Percentiles rank a stretch among this genome's conserved stretches.
Evolutionary conservation across 2,113 vertebrate genomes (phyloP).

Genomic region (Ptilorrhoa leucosticta): DNA sequence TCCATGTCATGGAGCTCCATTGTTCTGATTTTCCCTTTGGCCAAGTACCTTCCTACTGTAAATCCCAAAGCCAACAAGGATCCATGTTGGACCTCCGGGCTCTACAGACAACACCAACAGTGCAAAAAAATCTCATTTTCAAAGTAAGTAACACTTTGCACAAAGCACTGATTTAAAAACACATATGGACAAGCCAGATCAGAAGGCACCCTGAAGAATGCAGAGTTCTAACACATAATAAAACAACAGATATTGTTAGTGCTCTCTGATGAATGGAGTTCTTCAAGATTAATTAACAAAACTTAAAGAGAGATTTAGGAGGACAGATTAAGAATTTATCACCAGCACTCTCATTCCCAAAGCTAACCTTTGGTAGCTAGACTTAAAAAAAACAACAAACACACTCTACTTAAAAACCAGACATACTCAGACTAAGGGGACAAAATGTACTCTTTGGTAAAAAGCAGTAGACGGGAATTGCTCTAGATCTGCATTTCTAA

Average conservation of each 20-base stretch:
- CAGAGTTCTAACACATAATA: neutral
- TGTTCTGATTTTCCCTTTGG: conserved; percentile 73
- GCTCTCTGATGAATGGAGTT: neutral
- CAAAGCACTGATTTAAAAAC: neutral
- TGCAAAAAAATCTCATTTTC: conserved; percentile 27
- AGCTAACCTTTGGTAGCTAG: neutral
- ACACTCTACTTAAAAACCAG: neutral
- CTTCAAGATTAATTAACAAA: neutral
- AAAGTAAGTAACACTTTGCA: neutral
- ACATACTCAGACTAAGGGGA: neutral
- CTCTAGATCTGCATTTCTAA: neutral
- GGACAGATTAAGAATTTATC: neutral
- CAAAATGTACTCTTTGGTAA: neutral
- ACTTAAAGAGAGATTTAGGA: neutral
- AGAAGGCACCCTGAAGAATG: neutral
- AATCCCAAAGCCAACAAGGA: conserved; percentile 94
- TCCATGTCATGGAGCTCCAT: conserved; percentile 65
- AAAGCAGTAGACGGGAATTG: neutral
- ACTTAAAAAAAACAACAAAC: neutral
- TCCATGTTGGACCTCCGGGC: conserved; percentile 92
- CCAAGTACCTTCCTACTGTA: conserved; percentile 90
- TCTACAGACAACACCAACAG: conserved; percentile 72
- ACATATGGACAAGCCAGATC: neutral
- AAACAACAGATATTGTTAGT: neutral
- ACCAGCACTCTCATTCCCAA: neutral